Evolutionary conservation across 1,140 invertebrate species (phyloP).

Genomic region (Rhyacophila brunnea): DNA sequence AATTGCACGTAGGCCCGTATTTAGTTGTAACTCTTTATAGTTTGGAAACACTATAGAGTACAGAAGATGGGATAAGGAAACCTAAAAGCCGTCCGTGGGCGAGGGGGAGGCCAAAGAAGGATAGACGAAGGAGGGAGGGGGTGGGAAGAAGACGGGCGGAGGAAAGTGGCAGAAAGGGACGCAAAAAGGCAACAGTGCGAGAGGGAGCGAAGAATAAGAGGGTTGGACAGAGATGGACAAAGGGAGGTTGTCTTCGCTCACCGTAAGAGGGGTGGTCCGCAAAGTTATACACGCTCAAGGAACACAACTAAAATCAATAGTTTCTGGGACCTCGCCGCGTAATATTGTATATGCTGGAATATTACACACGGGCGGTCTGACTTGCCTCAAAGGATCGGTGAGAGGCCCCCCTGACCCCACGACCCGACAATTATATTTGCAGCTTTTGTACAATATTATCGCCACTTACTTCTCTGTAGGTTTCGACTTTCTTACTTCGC

Average conservation of each 20-base stretch:
- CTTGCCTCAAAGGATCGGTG: background rate
- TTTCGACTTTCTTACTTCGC: too few relatives aligned
- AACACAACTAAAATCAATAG: conserved; percentile 36
- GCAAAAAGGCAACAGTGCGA: conserved; percentile 16
- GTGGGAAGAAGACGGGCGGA: background rate
- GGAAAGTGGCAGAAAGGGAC: conserved; percentile 27
- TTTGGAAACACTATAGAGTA: conserved; percentile 18
- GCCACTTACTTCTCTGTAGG: too few relatives aligned
- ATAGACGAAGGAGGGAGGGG: background rate
- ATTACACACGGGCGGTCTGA: conserved; percentile 2
- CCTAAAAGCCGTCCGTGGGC: conserved; percentile 13
- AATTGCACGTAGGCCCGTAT: background rate
- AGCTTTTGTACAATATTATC: conserved; percentile 1
- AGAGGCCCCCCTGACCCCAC: background rate
- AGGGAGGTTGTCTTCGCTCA: conserved; percentile 25
- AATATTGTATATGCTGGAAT: background rate
- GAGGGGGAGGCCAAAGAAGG: conserved; percentile 1
- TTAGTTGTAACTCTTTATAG: background rate
- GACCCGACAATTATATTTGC: conserved; percentile 20
- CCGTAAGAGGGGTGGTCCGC: conserved; percentile 20
- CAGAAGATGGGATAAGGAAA: conserved; percentile 29
- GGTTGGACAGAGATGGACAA: conserved; percentile 9
- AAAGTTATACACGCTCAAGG: conserved; percentile 33
- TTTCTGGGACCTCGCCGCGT: conserved; percentile 29
- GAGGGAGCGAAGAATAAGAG: conserved; percentile 7